Evolutionary conservation across 2,888 invertebrate species (phyloP).

Genomic region (Metallyticus violacea): DNA sequence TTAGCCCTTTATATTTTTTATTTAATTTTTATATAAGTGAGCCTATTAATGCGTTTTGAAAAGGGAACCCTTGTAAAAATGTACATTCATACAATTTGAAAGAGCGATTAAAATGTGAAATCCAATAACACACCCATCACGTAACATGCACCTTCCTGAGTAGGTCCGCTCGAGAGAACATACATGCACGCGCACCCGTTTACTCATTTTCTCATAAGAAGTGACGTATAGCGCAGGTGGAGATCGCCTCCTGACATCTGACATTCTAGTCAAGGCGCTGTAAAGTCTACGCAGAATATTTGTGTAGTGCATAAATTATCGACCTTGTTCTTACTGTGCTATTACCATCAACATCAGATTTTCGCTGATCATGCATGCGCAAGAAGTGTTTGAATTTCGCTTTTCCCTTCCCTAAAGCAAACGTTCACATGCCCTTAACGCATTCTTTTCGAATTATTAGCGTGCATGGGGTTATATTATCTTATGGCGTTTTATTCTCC

Average conservation of each 20-base stretch:
- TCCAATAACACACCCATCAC: too few species aligned
- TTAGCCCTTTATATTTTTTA: too few species aligned
- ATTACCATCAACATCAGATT: background rate
- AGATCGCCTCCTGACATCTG: background rate
- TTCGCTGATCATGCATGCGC: background rate
- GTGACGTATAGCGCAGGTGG: background rate
- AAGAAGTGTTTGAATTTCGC: background rate
- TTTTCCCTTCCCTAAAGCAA: background rate
- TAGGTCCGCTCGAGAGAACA: too few species aligned
- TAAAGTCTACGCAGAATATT: background rate
- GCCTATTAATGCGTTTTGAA: too few species aligned
- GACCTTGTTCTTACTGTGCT: background rate
- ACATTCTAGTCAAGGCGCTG: background rate
- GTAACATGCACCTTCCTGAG: too few species aligned
- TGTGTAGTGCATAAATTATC: background rate
- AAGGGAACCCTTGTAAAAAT: too few species aligned
- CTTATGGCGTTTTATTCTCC: background rate
- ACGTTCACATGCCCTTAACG: background rate
- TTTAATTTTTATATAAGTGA: too few species aligned
- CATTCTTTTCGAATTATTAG: background rate
- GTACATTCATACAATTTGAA: too few species aligned
- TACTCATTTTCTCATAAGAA: background rate
- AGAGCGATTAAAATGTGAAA: too few species aligned
- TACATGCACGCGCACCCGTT: background rate
- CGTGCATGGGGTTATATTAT: background rate